Percentiles rank a stretch among this genome's conserved stretches.
phyloP scores from a whole-genome alignment of 2,797 vertebrate species.

The Diplodus sargus region DNA sequence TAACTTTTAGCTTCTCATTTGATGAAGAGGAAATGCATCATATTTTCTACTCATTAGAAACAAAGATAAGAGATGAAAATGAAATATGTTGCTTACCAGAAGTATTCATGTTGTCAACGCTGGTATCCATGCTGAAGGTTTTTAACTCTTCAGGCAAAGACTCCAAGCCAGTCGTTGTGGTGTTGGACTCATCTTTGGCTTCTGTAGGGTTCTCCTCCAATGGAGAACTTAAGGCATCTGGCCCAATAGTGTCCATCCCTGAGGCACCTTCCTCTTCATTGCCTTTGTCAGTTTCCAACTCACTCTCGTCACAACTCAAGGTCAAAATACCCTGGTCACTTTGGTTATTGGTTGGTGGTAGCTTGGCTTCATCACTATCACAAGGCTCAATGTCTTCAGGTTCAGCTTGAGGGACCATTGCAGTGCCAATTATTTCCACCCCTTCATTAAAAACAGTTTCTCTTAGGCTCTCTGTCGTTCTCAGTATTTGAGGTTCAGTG shows the following conservation, averaged over 20 bases:
- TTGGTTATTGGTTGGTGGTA: constrained; percentile 11
- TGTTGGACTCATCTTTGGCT: constrained; percentile 8
- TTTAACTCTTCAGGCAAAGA: constrained; percentile 18
- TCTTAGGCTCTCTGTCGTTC: background rate
- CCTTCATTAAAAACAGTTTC: constrained; percentile 9
- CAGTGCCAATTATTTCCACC: background rate
- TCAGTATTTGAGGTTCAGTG: background rate
- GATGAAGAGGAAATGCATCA: background rate
- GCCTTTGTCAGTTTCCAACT: constrained; percentile 24
- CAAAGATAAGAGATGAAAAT: background rate
- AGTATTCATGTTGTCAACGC: background rate
- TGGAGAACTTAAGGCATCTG: constrained; percentile 18
- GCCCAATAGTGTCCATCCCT: background rate
- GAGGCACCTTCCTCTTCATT: constrained; percentile 15
- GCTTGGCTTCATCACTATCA: constrained; percentile 17
- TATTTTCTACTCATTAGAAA: background rate
- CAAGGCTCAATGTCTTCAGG: constrained; percentile 5
- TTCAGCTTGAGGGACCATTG: background rate
- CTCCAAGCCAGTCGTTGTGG: background rate
- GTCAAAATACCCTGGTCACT: constrained; percentile 3
- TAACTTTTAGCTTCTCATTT: background rate
- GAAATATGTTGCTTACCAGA: constrained; percentile 52
- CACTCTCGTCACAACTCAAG: constrained; percentile 3
- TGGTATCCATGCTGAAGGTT: background rate
- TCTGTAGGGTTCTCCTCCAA: constrained; percentile 25